Percentiles rank a stretch among this genome's conserved stretches.
Conservation (phyloP, 2,888 invertebrate genomes). For the Mesodorylaimus sp. region DNA sequence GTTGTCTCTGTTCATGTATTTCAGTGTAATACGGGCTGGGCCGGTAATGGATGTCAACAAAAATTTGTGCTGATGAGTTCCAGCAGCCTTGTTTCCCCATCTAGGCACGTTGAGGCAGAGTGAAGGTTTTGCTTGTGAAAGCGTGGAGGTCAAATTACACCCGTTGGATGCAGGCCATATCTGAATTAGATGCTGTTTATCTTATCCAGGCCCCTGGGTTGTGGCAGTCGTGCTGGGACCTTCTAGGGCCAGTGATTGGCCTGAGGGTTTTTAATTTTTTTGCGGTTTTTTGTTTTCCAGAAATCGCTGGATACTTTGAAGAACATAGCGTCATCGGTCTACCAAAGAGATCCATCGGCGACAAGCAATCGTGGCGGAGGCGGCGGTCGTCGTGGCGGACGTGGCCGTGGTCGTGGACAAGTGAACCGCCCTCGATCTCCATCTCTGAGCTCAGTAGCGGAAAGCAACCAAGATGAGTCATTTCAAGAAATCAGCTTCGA, state of each 20-base stretch:
- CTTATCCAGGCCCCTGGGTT: too few relatives aligned
- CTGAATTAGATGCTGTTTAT: too few relatives aligned
- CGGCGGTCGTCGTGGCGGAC: not conserved
- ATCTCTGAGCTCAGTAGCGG: too few relatives aligned
- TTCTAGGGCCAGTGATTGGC: too few relatives aligned
- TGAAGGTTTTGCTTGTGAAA: not conserved
- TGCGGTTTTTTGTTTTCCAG: not conserved
- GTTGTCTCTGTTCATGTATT: not conserved
- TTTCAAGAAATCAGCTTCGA: not conserved
- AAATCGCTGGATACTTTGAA: not conserved
- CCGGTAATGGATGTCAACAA: not conserved
- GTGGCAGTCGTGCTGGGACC: too few relatives aligned
- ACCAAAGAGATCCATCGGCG: not conserved
- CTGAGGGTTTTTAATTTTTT: too few relatives aligned
- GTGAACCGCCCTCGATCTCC: not conserved
- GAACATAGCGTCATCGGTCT: not conserved
- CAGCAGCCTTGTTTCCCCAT: too few relatives aligned
- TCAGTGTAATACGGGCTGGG: not conserved
- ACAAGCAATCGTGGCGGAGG: not conserved
- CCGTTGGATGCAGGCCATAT: too few relatives aligned
- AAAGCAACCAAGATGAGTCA: not conserved
- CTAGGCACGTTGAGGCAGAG: not conserved
- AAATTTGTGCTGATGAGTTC: not conserved
- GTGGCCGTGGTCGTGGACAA: not conserved
- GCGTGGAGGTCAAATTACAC: too few relatives aligned